phyloP scores from a whole-genome alignment of 2,113 vertebrate genomes.

The Triplophysa dalaica region DNA sequence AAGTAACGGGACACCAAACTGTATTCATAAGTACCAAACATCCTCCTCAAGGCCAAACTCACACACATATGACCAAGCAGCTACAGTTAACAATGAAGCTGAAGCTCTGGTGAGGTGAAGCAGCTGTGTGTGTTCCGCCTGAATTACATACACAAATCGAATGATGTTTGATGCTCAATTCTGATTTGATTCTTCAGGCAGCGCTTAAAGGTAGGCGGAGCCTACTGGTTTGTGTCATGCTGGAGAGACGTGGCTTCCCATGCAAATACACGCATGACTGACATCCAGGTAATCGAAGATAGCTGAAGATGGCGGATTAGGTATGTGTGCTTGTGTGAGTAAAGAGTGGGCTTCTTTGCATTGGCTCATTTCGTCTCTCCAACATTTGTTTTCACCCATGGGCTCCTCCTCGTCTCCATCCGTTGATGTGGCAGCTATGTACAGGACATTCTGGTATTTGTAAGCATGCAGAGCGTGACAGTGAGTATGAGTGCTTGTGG shows the following conservation, averaged over 20 bases:
- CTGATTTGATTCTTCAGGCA: neutral
- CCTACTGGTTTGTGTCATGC: conserved; percentile 33
- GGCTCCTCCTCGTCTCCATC: conserved; percentile 38
- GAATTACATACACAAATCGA: conserved; percentile 10
- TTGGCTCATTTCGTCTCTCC: neutral
- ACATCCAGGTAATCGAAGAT: conserved; percentile 5
- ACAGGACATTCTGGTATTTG: conserved; percentile 21
- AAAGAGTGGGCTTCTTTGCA: conserved; percentile 20
- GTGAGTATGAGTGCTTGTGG: conserved; percentile 42
- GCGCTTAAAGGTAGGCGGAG: neutral
- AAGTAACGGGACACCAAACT: too few relatives aligned
- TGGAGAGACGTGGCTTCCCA: conserved; percentile 23
- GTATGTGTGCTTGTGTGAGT: neutral
- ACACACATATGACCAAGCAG: neutral
- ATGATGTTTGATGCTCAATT: too few relatives aligned
- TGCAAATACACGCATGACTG: conserved; percentile 44
- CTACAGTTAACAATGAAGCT: too few relatives aligned
- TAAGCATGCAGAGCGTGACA: conserved; percentile 57
- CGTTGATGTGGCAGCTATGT: conserved; percentile 27
- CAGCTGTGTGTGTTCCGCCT: conserved; percentile 5
- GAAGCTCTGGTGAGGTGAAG: conserved; percentile 25
- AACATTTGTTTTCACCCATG: conserved; percentile 22
- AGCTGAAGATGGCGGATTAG: neutral
- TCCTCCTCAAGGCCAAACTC: neutral
- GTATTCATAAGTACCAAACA: neutral